Evolutionary conservation across 2,888 invertebrate species (phyloP).

Genomic region (Zeuzera pyrina): DNA sequence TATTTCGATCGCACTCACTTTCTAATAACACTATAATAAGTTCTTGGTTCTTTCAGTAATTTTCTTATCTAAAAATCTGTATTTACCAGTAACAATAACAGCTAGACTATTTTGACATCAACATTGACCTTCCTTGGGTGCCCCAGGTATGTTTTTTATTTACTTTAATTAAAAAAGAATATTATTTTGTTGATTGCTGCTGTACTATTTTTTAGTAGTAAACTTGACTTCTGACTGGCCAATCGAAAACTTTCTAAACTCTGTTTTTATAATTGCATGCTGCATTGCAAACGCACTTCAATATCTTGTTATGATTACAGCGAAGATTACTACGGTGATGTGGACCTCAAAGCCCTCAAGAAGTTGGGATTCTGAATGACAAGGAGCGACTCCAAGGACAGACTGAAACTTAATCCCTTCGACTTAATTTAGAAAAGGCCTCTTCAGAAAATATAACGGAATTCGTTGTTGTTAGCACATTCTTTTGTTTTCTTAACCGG

Average conservation of each 20-base stretch:
- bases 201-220: too few relatives aligned
- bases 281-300: too few relatives aligned
- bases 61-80: slow-evolving; percentile 15
- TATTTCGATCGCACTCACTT: slow-evolving; percentile 44
- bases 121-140: slow-evolving; percentile 8
- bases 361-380: slow-evolving; percentile 82
- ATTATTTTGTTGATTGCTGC: slow-evolving; percentile 9
- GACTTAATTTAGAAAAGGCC: slow-evolving; percentile 41
- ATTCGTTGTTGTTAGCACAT: not conserved
- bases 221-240: too few relatives aligned
- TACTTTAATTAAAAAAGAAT: slow-evolving; percentile 5
- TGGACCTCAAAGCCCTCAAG: slow-evolving; percentile 89
- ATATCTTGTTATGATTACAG: slow-evolving; percentile 58
- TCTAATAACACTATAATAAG: slow-evolving; percentile 45
- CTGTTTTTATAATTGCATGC: too few relatives aligned
- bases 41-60: slow-evolving; percentile 40
- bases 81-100: slow-evolving; percentile 21
- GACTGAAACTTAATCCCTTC: slow-evolving; percentile 56
- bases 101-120: slow-evolving; percentile 16
- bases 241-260: too few relatives aligned
- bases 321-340: slow-evolving; percentile 94
- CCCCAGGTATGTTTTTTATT: slow-evolving; percentile 16
- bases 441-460: not conserved
- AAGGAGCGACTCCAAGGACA: slow-evolving; percentile 64
- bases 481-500: not conserved